Conservation (phyloP, 2,113 vertebrate species). For the Galemys pyrenaicus region DNA sequence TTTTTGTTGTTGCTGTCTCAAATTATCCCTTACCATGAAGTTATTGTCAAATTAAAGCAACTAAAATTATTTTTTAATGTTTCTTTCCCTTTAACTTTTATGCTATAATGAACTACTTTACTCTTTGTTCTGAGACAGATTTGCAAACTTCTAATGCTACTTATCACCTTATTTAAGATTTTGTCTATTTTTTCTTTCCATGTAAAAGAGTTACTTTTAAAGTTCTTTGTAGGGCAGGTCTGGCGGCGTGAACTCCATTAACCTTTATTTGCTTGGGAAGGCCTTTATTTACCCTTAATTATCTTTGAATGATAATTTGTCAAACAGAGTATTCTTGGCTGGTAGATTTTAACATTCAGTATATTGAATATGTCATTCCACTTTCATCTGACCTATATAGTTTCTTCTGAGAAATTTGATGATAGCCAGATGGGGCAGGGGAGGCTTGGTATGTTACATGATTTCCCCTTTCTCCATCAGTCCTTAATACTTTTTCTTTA, state of each 20-base stretch:
- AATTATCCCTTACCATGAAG: neutral
- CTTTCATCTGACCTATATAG: neutral
- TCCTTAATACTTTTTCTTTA: no score
- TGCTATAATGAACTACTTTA: neutral
- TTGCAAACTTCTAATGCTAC: neutral
- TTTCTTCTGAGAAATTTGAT: neutral
- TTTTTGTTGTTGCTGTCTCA: neutral
- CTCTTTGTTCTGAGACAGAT: neutral
- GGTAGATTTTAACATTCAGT: neutral
- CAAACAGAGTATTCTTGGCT: neutral
- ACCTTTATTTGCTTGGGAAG: neutral
- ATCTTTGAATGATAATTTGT: neutral
- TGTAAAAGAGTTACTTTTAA: neutral
- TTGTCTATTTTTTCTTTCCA: neutral
- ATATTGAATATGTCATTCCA: neutral
- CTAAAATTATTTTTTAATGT: neutral
- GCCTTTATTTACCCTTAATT: neutral
- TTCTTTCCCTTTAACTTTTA: neutral
- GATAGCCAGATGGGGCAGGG: neutral
- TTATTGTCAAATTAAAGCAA: neutral
- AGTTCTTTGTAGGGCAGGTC: neutral
- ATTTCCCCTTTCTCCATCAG: no score
- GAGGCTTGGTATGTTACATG: no score
- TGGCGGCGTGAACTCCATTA: neutral
- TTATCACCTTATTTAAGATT: neutral